Percentiles rank a stretch among this genome's conserved stretches.
These are phyloP conservation scores for Apteryx owenii DNA, from an alignment of 2,113 vertebrate species.

Conservation along the genomic window DNA sequence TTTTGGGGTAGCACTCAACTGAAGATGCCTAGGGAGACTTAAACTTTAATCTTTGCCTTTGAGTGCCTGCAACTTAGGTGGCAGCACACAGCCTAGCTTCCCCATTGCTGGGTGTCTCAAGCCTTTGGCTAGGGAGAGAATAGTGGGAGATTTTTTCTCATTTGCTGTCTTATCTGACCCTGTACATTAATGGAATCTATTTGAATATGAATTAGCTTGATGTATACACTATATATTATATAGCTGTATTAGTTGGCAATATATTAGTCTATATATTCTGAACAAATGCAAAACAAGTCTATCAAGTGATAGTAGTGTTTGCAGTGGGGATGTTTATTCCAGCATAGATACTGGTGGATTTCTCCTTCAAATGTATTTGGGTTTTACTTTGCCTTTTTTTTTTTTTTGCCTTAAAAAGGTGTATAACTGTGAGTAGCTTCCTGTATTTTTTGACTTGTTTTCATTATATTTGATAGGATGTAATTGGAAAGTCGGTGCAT, in stretches of 20 bases:
- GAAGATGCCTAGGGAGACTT: neutral
- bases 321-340: neutral
- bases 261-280: neutral
- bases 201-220: neutral
- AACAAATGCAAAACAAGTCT: neutral
- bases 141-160: fast-evolving
- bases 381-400: neutral
- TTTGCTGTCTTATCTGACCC: neutral
- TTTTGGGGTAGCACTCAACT: neutral
- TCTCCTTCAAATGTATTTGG: neutral
- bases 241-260: neutral
- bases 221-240: neutral
- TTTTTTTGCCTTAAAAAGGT: neutral
- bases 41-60: neutral
- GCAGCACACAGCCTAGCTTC: neutral
- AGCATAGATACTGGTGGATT: neutral
- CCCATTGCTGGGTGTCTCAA: neutral
- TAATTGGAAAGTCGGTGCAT: conserved; percentile 91
- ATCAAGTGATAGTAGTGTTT: neutral
- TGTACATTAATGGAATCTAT: neutral
- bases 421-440: neutral
- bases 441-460: conserved; percentile 1
- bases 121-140: neutral
- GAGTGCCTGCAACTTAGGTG: neutral
- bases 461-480: conserved; percentile 72